These are phyloP conservation scores for Psammodynastes pulverulentus DNA, from an alignment of 2,113 vertebrate species.

Conservation along the genomic window DNA sequence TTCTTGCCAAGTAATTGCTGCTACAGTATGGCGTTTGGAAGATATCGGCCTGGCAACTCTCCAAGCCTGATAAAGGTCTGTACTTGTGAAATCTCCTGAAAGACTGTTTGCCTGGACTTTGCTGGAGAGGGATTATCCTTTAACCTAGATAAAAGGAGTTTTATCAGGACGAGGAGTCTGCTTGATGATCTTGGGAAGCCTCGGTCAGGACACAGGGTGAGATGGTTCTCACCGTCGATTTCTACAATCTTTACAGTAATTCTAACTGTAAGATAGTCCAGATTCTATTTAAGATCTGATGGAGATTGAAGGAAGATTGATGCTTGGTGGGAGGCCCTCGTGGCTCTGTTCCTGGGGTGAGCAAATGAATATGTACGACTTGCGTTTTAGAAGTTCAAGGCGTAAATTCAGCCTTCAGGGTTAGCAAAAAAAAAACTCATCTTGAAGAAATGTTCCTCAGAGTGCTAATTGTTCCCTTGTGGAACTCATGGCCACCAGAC, in stretches of 20 bases:
- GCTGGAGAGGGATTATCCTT: no score
- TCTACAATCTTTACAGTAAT: background rate
- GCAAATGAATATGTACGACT: background rate
- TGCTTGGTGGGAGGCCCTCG: background rate
- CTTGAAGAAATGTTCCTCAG: background rate
- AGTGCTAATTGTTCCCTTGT: background rate
- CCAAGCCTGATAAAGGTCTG: no score
- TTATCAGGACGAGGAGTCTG: no score
- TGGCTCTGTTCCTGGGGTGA: background rate
- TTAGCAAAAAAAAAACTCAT: background rate
- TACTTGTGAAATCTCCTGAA: no score
- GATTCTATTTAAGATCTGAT: background rate
- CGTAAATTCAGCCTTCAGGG: background rate
- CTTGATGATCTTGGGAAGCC: no score
- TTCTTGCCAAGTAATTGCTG: no score
- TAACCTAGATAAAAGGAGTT: no score
- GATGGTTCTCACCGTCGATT: background rate
- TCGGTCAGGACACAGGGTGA: no score
- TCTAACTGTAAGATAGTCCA: background rate
- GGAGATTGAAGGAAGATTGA: background rate
- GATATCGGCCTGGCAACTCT: no score
- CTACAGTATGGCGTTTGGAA: no score
- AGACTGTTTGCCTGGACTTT: no score
- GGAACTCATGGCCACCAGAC: background rate
- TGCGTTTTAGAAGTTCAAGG: background rate